Base-by-base conservation (phyloP, 1,140 invertebrate genomes). In the Trichoplusia ni region DNA sequence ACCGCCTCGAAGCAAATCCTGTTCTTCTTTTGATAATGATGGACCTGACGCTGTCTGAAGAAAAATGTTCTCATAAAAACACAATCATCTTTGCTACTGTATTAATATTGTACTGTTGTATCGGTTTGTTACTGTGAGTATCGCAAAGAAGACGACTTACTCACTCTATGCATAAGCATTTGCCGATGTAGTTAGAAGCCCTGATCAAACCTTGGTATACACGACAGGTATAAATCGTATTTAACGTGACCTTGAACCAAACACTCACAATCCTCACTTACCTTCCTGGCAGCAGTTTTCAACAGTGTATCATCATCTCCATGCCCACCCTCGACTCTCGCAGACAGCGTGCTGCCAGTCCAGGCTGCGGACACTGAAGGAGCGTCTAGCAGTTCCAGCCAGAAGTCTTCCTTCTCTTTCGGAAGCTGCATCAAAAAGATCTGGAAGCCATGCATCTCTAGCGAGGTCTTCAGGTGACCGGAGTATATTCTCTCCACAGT, bases 371-470 rank as follows among this genome's bases (percentile, higher is more conserved):
- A 93, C 1, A 90, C 78, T 0, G 94, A 94, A 29, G 89, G 77
- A 1, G 87, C 86, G 67, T 95, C 94, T 0, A 95, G 75, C 46
- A 91, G 90, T 4, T 83, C 68, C 14, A 95, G 54, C 82, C 93
- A 93, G 0, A 90, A 21, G 2, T 86, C 77, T 33, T 89, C 86
- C 9, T 89, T 21, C 2, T 81, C 67, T 19, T 91, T 73, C 4
- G 84, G 87, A 37, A 96, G 72, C 73, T 93, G 93, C 9, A 97
- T 72, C 8, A 97, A 46, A 18, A 94, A 94, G 14, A 97, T 90
- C 66, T 96, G 95, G 49, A 97, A 87, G 0, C 96, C 97, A 53
- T 93, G 92, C 93, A 96, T 97, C 69, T 97, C 94, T 44, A 97
- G 89, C 0, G 96, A 97, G 1, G 96, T 96, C 91, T 97, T 95